Percentiles rank a stretch among this genome's conserved stretches.
phyloP scores from a whole-genome alignment of 1,140 invertebrate genomes.

The Drosophila sp. region DNA sequence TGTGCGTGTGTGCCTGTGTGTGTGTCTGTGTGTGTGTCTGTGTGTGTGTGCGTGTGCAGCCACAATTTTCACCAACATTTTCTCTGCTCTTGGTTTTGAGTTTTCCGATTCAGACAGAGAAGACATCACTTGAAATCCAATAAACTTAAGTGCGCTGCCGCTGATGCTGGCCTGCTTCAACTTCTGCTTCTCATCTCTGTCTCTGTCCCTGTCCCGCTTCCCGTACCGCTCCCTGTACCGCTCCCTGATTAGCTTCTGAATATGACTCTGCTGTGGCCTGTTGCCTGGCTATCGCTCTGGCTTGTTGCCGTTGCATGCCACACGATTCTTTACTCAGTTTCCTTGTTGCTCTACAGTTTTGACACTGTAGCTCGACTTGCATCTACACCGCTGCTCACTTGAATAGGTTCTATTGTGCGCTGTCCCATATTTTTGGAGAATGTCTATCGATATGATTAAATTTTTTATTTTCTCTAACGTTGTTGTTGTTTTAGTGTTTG shows the following conservation, averaged over 20 bases:
- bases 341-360: not conserved
- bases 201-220: no score
- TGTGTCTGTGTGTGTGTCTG: conserved; percentile 1
- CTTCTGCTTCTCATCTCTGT: no score
- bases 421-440: no score
- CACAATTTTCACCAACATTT: conserved; percentile 56
- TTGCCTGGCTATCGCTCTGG: conserved; percentile 2
- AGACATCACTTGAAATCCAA: conserved; percentile 68
- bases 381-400: not conserved
- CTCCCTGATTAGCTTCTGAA: not conserved
- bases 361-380: not conserved
- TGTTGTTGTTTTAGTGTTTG: no score
- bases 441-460: no score
- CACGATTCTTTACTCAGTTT: conserved; percentile 17
- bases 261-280: not conserved
- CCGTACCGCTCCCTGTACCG: no score
- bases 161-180: conserved; percentile 2
- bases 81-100: conserved; percentile 45
- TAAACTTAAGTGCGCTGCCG: conserved; percentile 65
- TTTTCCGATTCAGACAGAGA: conserved; percentile 21
- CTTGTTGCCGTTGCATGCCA: conserved; percentile 27
- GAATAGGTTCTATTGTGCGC: no score
- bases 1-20: not conserved
- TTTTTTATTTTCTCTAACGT: no score
- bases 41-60: conserved; percentile 33